Conservation (phyloP, 37 sponge, comb jelly and placozoan species). For the Haliclona indistincta region DNA sequence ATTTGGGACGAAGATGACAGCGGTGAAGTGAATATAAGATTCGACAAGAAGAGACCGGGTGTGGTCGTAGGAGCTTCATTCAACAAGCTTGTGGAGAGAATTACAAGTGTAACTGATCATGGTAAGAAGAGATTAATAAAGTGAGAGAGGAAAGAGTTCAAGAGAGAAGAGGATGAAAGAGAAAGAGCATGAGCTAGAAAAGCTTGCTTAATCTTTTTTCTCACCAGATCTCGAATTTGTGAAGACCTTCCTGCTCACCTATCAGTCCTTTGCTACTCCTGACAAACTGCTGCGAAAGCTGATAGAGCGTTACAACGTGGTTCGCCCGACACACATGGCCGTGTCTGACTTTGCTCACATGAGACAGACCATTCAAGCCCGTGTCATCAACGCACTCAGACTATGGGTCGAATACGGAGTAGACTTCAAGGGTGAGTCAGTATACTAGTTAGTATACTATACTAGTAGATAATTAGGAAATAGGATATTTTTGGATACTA, state of each 20-base stretch:
- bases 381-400: constrained; percentile 91
- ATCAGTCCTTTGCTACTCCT: constrained; percentile 91
- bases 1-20: constrained; percentile 85
- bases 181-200: not conserved
- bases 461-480: not conserved
- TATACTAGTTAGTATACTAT: not conserved
- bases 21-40: constrained; percentile 59
- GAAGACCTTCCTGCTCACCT: constrained; percentile 88
- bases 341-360: constrained; percentile 67
- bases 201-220: not conserved
- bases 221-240: constrained; percentile 86
- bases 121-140: constrained; percentile 36
- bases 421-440: constrained; percentile 76
- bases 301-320: constrained; percentile 90
- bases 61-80: constrained; percentile 75
- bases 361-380: constrained; percentile 85
- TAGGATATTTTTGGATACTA: not conserved
- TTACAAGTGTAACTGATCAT: constrained; percentile 67
- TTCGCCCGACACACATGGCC: constrained; percentile 64
- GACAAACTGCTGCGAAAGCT: constrained; percentile 83
- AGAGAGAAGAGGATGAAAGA: not conserved
- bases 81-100: constrained; percentile 85
- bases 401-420: constrained; percentile 89
- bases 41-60: constrained; percentile 28
- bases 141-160: not conserved